These are phyloP conservation scores for Echeneis naucrates DNA, from an alignment of 2,797 vertebrate genomes.

Conservation along the genomic window DNA sequence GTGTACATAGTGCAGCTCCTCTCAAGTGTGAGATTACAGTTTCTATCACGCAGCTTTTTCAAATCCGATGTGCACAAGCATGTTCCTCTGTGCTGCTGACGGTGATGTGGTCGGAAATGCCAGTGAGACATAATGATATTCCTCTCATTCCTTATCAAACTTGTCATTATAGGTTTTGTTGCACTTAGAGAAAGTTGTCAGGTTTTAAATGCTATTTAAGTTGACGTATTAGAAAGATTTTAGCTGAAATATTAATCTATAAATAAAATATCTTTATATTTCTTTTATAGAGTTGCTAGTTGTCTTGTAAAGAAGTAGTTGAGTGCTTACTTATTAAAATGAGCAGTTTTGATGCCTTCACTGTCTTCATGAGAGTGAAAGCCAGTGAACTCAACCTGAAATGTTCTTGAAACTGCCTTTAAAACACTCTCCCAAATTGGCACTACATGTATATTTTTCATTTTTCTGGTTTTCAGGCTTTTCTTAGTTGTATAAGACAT, in stretches of 20 bases:
- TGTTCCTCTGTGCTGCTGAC: constrained; percentile 47
- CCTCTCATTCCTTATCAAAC: constrained; percentile 66
- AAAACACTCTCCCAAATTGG: background rate
- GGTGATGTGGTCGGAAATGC: constrained; percentile 67
- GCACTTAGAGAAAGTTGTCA: constrained; percentile 22
- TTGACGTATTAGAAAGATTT: constrained; percentile 1
- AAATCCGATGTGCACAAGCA: constrained; percentile 65
- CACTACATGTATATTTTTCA: too few relatives aligned
- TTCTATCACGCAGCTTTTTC: constrained; percentile 76
- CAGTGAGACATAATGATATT: constrained; percentile 67
- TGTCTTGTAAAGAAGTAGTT: background rate
- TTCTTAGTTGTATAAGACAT: too few relatives aligned
- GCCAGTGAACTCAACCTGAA: background rate
- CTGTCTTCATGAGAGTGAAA: background rate
- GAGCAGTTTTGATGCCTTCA: too few relatives aligned
- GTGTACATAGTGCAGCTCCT: constrained; percentile 72
- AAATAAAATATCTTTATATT: background rate
- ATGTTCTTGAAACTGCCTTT: background rate
- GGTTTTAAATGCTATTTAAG: constrained; percentile 34
- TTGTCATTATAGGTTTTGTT: constrained; percentile 60
- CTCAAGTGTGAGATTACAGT: constrained; percentile 83
- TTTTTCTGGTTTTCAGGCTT: background rate
- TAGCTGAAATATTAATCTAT: background rate
- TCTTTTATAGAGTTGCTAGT: background rate
- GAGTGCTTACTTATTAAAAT: too few relatives aligned